These are phyloP conservation scores for Lithophane socia DNA, from an alignment of 2,888 invertebrate genomes.

Conservation along the genomic window DNA sequence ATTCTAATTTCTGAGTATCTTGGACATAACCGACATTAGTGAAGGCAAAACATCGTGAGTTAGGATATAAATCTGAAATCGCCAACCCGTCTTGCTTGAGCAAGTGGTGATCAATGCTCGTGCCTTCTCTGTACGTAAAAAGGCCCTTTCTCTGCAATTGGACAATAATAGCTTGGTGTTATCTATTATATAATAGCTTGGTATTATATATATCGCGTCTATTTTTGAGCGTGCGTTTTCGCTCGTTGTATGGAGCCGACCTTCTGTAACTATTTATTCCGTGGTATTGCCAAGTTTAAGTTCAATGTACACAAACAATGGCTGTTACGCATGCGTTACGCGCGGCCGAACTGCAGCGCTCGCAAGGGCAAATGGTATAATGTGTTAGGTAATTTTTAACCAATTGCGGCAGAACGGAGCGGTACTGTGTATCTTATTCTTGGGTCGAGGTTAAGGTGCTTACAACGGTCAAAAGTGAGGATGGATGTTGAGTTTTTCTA, in stretches of 20 bases:
- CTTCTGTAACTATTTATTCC: slow-evolving; percentile 7
- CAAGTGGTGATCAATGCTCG: too few relatives aligned
- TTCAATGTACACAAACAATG: slow-evolving; percentile 84
- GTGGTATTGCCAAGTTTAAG: slow-evolving; percentile 72
- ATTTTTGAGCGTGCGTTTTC: not conserved
- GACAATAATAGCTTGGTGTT: too few relatives aligned
- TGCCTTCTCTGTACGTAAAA: too few relatives aligned
- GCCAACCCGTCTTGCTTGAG: too few relatives aligned
- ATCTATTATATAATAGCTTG: too few relatives aligned
- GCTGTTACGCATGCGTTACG: slow-evolving; percentile 79
- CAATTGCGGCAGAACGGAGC: slow-evolving; percentile 31
- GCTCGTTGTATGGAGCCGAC: rapidly evolving
- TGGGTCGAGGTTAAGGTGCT: slow-evolving; percentile 33
- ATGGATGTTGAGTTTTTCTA: not conserved
- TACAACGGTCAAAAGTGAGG: too few relatives aligned
- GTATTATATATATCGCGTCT: too few relatives aligned
- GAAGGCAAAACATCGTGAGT: too few relatives aligned
- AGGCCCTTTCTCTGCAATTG: too few relatives aligned
- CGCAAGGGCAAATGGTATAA: slow-evolving; percentile 59
- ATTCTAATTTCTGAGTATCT: too few relatives aligned
- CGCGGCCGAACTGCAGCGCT: slow-evolving; percentile 66
- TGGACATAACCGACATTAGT: too few relatives aligned
- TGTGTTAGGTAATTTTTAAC: slow-evolving; percentile 57
- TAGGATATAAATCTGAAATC: too few relatives aligned
- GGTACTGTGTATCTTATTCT: slow-evolving; percentile 19